Percentiles rank a stretch among this genome's conserved stretches.
phyloP scores from a whole-genome alignment of 2,888 invertebrate genomes.

The Myathropa florea region DNA sequence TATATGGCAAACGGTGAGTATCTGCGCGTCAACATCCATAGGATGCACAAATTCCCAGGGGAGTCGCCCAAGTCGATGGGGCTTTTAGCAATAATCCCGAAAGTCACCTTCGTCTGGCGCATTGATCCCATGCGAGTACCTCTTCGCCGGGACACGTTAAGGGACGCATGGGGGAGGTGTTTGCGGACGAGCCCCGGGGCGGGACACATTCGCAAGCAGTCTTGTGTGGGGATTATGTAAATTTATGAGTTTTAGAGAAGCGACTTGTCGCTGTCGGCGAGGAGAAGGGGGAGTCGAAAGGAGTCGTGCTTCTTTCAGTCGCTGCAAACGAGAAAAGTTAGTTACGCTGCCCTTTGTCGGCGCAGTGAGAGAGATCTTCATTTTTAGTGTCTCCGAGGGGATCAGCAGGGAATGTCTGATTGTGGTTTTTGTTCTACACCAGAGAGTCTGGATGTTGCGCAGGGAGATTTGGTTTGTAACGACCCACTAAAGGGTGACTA shows the following conservation, averaged over 20 bases:
- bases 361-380: constrained; percentile 56
- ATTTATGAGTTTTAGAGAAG: constrained; percentile 63
- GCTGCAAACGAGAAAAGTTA: constrained; percentile 47
- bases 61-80: constrained; percentile 14
- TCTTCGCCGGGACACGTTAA: neutral
- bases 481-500: neutral
- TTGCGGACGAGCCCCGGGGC: constrained; percentile 6
- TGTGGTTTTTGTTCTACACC: neutral
- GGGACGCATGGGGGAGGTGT: constrained; percentile 7
- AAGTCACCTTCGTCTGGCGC: constrained; percentile 67
- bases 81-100: constrained; percentile 23
- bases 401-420: neutral
- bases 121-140: constrained; percentile 53
- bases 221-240: constrained; percentile 62
- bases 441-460: neutral
- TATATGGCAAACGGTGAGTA: constrained; percentile 80
- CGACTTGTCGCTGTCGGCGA: neutral
- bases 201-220: constrained; percentile 16
- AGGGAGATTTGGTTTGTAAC: no score
- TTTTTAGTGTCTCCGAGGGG: constrained; percentile 30
- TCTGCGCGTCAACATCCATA: neutral
- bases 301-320: constrained; percentile 21
- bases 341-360: constrained; percentile 57
- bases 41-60: constrained; percentile 39
- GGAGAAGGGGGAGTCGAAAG: neutral